Conservation (phyloP, 2,113 vertebrate species). For the human region GRCh38 chr9:127100501-127101000, state of each 20-base stretch:
- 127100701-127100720: not conserved
- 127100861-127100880: constrained; percentile 4
- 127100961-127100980: not conserved
- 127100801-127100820: not conserved
- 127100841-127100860: not conserved
- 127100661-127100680: not conserved
- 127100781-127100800: not conserved
- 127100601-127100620: not conserved
- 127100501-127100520: not conserved
- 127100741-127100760: fast-evolving
- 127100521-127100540: not conserved
- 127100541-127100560: not conserved
- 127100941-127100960: constrained; percentile 1
- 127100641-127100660: not conserved
- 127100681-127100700: not conserved
- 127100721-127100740: not conserved
- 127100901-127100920: not conserved
- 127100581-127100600: not conserved
- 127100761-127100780: not conserved
- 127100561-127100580: not conserved
- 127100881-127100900: not conserved
- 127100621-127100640: fast-evolving
- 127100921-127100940: not conserved
- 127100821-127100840: not conserved
- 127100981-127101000: not conserved